A percentile compares a stretch with the other conserved stretches of the same genome.
Conservation (phyloP, 1,140 invertebrate genomes). For the Vollenhovia emeryi region DNA sequence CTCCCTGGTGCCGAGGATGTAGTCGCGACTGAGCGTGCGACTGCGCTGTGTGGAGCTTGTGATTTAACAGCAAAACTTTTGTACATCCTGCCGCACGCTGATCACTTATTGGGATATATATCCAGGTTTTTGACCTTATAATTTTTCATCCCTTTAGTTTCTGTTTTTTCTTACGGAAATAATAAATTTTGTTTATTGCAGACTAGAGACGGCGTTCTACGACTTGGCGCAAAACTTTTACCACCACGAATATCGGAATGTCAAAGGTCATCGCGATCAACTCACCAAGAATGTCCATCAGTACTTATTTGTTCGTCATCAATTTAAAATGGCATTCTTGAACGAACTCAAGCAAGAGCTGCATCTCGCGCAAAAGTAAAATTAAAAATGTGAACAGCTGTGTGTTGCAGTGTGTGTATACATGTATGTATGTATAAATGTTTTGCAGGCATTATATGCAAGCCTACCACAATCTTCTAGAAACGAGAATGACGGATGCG, state of each 20-base stretch:
- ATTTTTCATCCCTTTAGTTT: neutral
- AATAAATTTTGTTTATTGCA: conserved; percentile 76
- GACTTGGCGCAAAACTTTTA: conserved; percentile 97
- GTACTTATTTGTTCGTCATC: conserved; percentile 96
- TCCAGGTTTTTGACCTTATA: conserved; percentile 85
- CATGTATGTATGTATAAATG: conserved; percentile 26
- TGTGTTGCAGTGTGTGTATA: neutral
- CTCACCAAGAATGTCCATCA: conserved; percentile 97
- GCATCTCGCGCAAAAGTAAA: conserved; percentile 94
- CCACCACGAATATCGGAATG: conserved; percentile 93
- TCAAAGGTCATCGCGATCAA: conserved; percentile 95
- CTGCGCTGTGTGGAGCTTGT: conserved; percentile 95
- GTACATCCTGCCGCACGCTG: conserved; percentile 95
- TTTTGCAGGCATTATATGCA: conserved; percentile 94
- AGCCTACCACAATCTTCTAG: conserved; percentile 95
- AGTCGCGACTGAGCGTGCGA: conserved; percentile 94
- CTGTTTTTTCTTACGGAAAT: neutral
- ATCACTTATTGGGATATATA: conserved; percentile 93
- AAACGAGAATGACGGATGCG: conserved; percentile 94
- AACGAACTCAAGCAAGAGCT: conserved; percentile 97
- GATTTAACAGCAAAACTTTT: conserved; percentile 96
- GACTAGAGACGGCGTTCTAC: conserved; percentile 96
- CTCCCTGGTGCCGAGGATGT: conserved; percentile 94
- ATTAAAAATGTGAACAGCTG: conserved; percentile 10
- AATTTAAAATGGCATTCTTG: conserved; percentile 99